A percentile compares a stretch with the other conserved stretches of the same genome.
phyloP scores from a whole-genome alignment of 2,888 invertebrate genomes.

The Koerneria pararmatus region DNA sequence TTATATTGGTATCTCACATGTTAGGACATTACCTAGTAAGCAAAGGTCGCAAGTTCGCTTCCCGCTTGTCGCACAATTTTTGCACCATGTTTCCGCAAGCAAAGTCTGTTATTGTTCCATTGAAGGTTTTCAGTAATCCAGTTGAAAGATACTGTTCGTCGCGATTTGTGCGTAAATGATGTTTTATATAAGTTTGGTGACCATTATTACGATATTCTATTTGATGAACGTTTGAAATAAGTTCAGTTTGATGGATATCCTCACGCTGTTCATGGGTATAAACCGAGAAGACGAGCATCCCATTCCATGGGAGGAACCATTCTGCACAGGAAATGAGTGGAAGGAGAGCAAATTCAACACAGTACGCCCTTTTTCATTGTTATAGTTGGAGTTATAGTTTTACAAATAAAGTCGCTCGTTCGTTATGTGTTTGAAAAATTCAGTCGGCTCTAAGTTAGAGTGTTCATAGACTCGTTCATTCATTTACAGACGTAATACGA shows the following conservation, averaged over 20 bases:
- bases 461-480: too few species aligned
- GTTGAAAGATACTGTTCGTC: slow-evolving; percentile 60
- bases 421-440: too few species aligned
- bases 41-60: too few species aligned
- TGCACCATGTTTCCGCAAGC: slow-evolving; percentile 14
- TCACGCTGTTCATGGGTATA: slow-evolving; percentile 70
- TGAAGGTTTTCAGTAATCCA: slow-evolving; percentile 37
- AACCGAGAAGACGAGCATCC: slow-evolving; percentile 69
- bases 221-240: not conserved
- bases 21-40: too few species aligned
- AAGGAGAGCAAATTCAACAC: slow-evolving; percentile 25
- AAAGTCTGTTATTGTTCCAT: not conserved
- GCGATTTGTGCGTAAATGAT: not conserved
- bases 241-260: slow-evolving; percentile 63
- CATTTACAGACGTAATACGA: too few species aligned
- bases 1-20: too few species aligned
- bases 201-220: not conserved
- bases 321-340: slow-evolving; percentile 63
- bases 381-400: too few species aligned
- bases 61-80: slow-evolving; percentile 4
- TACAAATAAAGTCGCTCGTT: too few species aligned
- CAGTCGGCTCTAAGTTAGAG: too few species aligned
- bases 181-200: not conserved
- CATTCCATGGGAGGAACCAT: slow-evolving; percentile 76
- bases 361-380: too few species aligned